Base-by-base conservation (phyloP, 2,113 vertebrate species). In the Mugil cephalus region DNA sequence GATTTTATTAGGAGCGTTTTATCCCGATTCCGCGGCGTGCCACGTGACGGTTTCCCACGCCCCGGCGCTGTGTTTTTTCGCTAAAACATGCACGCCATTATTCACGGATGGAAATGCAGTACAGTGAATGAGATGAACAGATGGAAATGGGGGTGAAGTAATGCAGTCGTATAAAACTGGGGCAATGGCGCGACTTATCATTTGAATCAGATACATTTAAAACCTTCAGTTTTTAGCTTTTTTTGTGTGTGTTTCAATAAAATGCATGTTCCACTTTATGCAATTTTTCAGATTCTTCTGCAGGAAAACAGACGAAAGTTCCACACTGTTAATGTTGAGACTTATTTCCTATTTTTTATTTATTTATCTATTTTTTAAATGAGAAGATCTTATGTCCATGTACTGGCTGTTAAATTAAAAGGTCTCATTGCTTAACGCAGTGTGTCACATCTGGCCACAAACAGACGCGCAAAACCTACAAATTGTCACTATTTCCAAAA, bases 1-100 rank as follows among this genome's bases (percentile, higher is more conserved):
- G 75, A 30, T 67, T 30, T 84, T 73, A 70, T 73, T 66, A 64
- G 60, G 48, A 46, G 8, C 24, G 34, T 67, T 77, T 79, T 39
- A 58, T 67, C 55, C 69, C 42, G 62, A 58, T 73, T 74, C 51
- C 51, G 58, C 78, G 64, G 64, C 39, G 50, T 50, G 43, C 69
- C 38, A 10, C 19, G 9, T 30, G 46, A 63, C 56, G 55, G 51
- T 81, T 74, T 60, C 47, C 34, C 40, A 42, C 19, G 17, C 24
- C 39, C 10, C 24, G 54, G 60, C 54, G 66, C 64, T 34, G 21
- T 38, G 64, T 85, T 78, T 75, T n/a, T n/a, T 38, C 21, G 19
- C 47, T 53, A 24, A 70, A 77, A 69, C 56, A 39, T 7, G 40
- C 15, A 0, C 17, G 50, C 13, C 24, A 13, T 47, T 42, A 34